Evolutionary conservation across 2,797 vertebrate species (phyloP).

Genomic region (Halcyon chelicuti): DNA sequence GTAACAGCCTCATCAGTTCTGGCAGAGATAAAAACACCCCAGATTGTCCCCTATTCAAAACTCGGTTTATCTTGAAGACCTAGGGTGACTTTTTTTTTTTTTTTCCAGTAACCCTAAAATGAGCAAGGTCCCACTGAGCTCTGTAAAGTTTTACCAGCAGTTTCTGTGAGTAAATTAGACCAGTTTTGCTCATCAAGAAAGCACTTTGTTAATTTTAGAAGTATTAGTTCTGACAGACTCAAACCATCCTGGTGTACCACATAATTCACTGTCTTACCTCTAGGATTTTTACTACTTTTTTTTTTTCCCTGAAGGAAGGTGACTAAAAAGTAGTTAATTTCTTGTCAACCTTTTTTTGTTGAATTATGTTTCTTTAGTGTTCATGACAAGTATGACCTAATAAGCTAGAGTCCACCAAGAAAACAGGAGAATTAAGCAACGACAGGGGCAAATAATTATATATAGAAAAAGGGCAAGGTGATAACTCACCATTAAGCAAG

Average conservation of each 20-base stretch:
- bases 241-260: not conserved
- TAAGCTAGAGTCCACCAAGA: not conserved
- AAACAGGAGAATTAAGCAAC: not conserved
- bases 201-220: not conserved
- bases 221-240: not conserved
- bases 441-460: not conserved
- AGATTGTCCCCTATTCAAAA: not conserved
- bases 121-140: not conserved
- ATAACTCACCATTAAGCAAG: not conserved
- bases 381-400: not conserved
- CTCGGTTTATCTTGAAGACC: not conserved
- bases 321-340: not conserved
- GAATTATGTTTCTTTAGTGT: not conserved
- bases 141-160: not conserved
- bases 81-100: not conserved
- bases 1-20: not conserved
- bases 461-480: not conserved
- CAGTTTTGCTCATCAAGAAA: not conserved
- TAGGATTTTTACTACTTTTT: not conserved
- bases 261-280: not conserved
- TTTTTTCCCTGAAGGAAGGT: not conserved
- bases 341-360: not conserved
- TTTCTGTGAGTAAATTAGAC: not conserved
- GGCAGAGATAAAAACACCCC: fast-evolving
- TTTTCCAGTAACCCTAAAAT: not conserved